Base-by-base conservation (phyloP, 2,797 vertebrate species). In the Naso thynnoides region DNA sequence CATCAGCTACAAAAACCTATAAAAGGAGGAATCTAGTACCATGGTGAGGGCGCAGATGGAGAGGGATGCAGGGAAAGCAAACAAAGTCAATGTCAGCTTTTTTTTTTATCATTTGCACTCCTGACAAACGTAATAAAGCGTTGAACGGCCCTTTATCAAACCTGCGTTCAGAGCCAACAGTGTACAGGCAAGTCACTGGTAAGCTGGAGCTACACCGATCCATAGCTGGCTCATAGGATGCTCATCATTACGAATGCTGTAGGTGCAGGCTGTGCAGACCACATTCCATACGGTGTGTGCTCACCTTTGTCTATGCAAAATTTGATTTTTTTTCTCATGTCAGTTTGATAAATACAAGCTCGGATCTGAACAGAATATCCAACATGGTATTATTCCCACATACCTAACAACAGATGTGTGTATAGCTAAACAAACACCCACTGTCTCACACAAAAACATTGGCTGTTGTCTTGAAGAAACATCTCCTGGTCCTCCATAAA, bases 361-460 rank as follows among this genome's bases (percentile, higher is more conserved):
- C n/a, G 42, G 23, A 23, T 36, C n/a, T 60, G 42, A 58, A 55
- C 3, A 36, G 8, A 24, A 1, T 14, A 21, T 31, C 11, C 11
- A 3, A 29, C 42, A 27, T 13, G 36, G 11, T 19, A 10, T 57
- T 49, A 44, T 42, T 57, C 4, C 6, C 23, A 57, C 55, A 39
- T 45, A 21, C 27, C 50, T 50, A 26, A 36, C 15, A 31, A n/a
- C 31, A 54, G 11, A 66, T 50, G 64, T 27, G 53, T 69, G 44
- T 53, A 45, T 54, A 73, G 52, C 41, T 48, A 57, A 77, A 75
- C 15, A 72, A 60, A 70, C 19, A 66, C 21, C 31, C 14, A 26
- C 31, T 45, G 24, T 57, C 5, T n/a, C 24, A 47, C 23, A 60
- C 21, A 63, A 47, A 61, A 63, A 33, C 29, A 60, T 19, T 8